Evolutionary conservation across 2,888 invertebrate genomes (phyloP).

Genomic region (Trissoscelio sp.): DNA sequence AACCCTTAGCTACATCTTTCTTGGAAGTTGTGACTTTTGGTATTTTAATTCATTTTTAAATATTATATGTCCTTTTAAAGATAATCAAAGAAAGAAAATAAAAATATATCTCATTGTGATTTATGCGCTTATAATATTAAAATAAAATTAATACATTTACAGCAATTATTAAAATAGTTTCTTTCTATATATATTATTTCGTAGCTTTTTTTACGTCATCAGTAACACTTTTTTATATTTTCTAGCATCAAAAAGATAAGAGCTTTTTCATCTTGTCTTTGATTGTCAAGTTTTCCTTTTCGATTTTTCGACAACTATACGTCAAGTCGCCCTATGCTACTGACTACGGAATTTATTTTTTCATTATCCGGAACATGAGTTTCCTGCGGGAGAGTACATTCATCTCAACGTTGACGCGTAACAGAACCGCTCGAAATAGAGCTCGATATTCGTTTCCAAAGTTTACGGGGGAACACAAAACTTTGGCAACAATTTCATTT

Average conservation of each 20-base stretch:
- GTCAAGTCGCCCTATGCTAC: constrained; percentile 54
- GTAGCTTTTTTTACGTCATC: no score
- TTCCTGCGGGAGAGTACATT: constrained; percentile 67
- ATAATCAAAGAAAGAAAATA: no score
- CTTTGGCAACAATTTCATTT: constrained; percentile 63
- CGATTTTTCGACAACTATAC: constrained; percentile 58
- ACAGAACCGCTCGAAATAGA: constrained; percentile 64
- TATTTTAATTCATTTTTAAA: background rate
- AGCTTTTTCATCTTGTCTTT: constrained; percentile 49
- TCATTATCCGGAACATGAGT: constrained; percentile 67
- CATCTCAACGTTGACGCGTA: constrained; percentile 65
- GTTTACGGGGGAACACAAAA: constrained; percentile 57
- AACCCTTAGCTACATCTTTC: constrained; percentile 27
- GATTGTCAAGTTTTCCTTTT: constrained; percentile 33
- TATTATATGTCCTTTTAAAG: no score
- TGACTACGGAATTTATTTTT: constrained; percentile 66
- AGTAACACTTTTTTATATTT: background rate
- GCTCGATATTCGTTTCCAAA: constrained; percentile 65
- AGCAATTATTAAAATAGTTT: no score
- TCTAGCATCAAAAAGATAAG: background rate
- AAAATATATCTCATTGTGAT: no score
- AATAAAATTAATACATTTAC: no score
- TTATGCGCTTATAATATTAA: no score
- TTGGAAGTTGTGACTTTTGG: constrained; percentile 21
- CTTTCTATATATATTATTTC: no score